Base-by-base conservation (phyloP, 1,140 invertebrate genomes). In the Drosophila gunungcola region DNA sequence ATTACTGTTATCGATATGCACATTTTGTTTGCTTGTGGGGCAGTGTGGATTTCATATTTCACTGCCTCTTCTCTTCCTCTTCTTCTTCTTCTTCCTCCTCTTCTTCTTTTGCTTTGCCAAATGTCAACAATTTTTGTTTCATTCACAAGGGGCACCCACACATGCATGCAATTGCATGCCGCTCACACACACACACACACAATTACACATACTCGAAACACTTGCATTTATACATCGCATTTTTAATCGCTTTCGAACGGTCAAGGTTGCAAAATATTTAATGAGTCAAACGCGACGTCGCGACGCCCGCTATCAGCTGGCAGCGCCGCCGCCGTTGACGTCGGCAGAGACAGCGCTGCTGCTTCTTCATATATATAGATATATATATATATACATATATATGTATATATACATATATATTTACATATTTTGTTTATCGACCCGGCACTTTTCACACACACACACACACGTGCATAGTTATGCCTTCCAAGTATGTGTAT, bases 201-300 rank as follows among this genome's bases (percentile, higher is more conserved):
- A 41, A n/a, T 49, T 29, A 61, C 54, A 67, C 41, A 42, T 25
- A 51, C 41, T 42, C 34, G 46, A 32, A 32, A 39, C 21, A 77
- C 36, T 42, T 13, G 43, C 12, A 63, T 11, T 25, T 32, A 60
- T 16, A 41, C 57, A 73, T 57, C 48, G 68, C 79, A 78, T 67
- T 88, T 76, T 88, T 88, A 88, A 88, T 88, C 83, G 83, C 83
- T 86, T 86, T 88, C 83, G 77, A 88, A 88, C 83, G 83, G 83
- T 88, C 83, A 88, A 88, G 83, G 83, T 88, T 88, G 83, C 83
- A 88, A 88, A 88, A 88, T 88, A 88, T 88, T 88, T 88, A 88
- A 89, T 89, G 83, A 88, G 84, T 88, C 84, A 83, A 88, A 89
- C 62, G 84, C 83, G 79, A 68, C 76, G 53, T 13, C 58, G 58